These are phyloP conservation scores for Spizaetus ornatus DNA, from an alignment of 2,113 vertebrate species.

Conservation along the genomic window DNA sequence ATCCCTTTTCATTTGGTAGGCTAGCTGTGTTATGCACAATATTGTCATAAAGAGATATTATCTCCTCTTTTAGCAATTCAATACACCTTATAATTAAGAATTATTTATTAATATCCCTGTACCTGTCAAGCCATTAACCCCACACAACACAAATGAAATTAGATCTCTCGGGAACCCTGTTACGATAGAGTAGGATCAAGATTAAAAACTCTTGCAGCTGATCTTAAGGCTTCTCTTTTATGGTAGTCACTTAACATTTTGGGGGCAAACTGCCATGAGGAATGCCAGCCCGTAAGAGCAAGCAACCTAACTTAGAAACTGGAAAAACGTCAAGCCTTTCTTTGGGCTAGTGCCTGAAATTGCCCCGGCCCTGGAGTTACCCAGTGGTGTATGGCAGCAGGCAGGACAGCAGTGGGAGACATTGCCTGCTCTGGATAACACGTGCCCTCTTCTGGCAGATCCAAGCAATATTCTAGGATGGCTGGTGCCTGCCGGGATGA, in stretches of 20 bases:
- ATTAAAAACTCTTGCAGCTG: background rate
- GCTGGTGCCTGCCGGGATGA: background rate
- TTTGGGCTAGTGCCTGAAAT: background rate
- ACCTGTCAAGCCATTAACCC: background rate
- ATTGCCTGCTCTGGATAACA: accelerated
- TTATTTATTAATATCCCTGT: conserved; percentile 32
- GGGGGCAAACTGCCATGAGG: background rate
- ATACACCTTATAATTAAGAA: conserved; percentile 44
- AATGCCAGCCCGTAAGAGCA: background rate
- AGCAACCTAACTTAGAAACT: background rate
- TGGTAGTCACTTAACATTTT: background rate
- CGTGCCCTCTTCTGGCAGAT: background rate
- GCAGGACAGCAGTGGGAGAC: background rate
- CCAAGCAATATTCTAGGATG: background rate
- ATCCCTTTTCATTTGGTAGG: background rate
- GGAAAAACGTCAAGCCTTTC: accelerated
- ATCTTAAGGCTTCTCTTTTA: background rate
- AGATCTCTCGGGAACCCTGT: background rate
- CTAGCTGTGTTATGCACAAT: conserved; percentile 4
- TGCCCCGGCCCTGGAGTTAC: background rate
- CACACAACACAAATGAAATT: background rate
- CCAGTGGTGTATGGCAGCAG: background rate
- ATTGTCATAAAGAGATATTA: background rate
- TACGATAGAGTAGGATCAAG: background rate
- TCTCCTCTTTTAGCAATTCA: conserved; percentile 6